phyloP scores from a whole-genome alignment of 2,797 vertebrate species.

The Margarornis squamiger region DNA sequence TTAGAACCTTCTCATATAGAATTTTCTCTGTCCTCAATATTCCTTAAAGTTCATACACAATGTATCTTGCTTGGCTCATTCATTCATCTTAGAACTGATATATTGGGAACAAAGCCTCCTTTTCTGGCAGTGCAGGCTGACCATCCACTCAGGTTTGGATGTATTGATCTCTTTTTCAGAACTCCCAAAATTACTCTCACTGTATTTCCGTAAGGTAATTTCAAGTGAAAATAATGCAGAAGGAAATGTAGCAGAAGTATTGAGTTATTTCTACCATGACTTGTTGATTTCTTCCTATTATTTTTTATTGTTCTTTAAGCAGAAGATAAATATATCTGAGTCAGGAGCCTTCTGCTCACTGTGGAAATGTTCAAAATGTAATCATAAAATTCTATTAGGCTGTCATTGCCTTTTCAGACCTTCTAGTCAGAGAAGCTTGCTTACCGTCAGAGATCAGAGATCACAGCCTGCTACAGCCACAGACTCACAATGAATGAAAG shows the following conservation, averaged over 20 bases:
- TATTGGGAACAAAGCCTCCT: background rate
- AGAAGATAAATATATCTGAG: constrained; percentile 15
- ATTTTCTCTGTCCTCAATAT: background rate
- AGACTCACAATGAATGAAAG: constrained; percentile 18
- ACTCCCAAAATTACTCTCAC: background rate
- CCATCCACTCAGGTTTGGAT: background rate
- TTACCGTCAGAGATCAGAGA: constrained; percentile 7
- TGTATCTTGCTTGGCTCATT: background rate
- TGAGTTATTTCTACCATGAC: background rate
- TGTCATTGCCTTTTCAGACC: constrained; percentile 28
- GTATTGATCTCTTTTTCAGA: background rate
- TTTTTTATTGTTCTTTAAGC: constrained; percentile 17
- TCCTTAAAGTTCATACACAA: background rate
- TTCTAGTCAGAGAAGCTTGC: background rate
- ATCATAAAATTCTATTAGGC: constrained; percentile 30
- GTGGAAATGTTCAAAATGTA: constrained; percentile 17
- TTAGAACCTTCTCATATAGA: background rate
- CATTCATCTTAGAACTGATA: background rate
- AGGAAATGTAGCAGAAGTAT: background rate
- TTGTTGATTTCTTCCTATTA: background rate
- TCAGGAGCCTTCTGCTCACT: background rate
- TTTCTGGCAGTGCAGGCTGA: background rate
- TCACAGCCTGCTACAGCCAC: constrained; percentile 17
- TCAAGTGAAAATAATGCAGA: background rate
- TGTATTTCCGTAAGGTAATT: background rate